A percentile compares a stretch with the other conserved stretches of the same genome.
These are phyloP conservation scores for Andricus quercusramuli DNA, from an alignment of 2,888 invertebrate genomes.

Conservation along the genomic window DNA sequence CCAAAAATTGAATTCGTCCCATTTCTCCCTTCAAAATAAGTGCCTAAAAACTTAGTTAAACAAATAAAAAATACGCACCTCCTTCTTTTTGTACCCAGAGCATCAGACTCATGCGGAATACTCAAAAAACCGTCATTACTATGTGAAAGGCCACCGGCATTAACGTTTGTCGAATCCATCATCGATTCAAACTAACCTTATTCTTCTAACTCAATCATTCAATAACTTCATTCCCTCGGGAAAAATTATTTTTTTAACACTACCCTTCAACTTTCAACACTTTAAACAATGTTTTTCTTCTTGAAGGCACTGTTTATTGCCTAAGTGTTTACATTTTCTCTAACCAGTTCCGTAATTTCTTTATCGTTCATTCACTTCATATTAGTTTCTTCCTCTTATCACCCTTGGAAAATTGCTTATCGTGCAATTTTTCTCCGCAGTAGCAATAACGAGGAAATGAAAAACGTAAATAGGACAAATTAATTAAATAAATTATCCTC, in stretches of 20 bases:
- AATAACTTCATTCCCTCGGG: background rate
- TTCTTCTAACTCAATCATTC: background rate
- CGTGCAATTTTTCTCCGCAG: background rate
- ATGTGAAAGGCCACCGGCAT: conserved; percentile 64
- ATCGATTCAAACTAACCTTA: background rate
- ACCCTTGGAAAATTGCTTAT: background rate
- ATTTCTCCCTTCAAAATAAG: background rate
- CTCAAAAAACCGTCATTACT: conserved; percentile 69
- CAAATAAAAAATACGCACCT: conserved; percentile 62
- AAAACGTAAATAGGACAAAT: background rate
- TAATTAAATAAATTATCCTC: background rate
- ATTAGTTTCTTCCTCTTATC: background rate
- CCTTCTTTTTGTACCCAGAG: conserved; percentile 73
- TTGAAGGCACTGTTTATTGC: conserved; percentile 7
- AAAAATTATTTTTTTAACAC: background rate
- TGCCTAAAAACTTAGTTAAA: background rate
- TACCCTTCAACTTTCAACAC: background rate
- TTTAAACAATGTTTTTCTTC: background rate
- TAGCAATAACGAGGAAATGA: background rate
- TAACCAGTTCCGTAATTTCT: background rate
- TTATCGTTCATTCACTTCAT: background rate
- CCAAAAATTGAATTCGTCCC: background rate
- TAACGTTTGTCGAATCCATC: conserved; percentile 63
- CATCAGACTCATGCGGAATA: conserved; percentile 73
- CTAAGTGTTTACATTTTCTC: background rate